phyloP scores from a whole-genome alignment of 1,140 invertebrate genomes.

The Pogonomyrmex barbatus region DNA sequence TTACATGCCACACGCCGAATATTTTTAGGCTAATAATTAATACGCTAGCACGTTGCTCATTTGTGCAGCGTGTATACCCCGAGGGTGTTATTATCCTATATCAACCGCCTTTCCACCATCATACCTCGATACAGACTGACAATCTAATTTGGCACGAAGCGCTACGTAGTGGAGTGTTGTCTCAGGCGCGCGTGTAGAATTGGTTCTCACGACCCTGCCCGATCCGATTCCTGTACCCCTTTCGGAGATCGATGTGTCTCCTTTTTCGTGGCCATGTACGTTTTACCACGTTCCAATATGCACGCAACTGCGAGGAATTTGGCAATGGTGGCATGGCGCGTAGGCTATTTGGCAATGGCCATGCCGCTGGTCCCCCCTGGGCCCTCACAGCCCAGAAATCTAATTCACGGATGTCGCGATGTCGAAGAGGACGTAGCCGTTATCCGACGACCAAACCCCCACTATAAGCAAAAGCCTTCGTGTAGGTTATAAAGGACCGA shows the following conservation, averaged over 20 bases:
- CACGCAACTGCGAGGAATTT: constrained; percentile 24
- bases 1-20: constrained; percentile 4
- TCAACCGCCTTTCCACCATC: constrained; percentile 11
- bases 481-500: constrained; percentile 86
- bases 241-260: constrained; percentile 31
- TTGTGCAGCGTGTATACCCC: background rate
- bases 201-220: constrained; percentile 58
- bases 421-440: constrained; percentile 62
- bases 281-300: too few species aligned
- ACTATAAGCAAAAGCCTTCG: constrained; percentile 77
- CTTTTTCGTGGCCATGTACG: background rate
- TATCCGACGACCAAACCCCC: constrained; percentile 74
- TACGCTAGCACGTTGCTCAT: background rate
- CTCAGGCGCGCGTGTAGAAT: constrained; percentile 12
- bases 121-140: constrained; percentile 32
- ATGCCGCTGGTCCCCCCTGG: constrained; percentile 23
- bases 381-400: constrained; percentile 39
- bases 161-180: constrained; percentile 48
- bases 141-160: constrained; percentile 52
- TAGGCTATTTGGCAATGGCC: constrained; percentile 82
- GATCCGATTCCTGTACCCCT: constrained; percentile 20
- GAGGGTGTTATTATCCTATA: constrained; percentile 17
- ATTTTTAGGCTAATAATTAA: constrained; percentile 8
- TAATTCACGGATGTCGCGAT: constrained; percentile 70
- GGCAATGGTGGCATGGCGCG: constrained; percentile 48